Evolutionary conservation across 2,888 invertebrate species (phyloP).

Genomic region (Andrena trimmerana): DNA sequence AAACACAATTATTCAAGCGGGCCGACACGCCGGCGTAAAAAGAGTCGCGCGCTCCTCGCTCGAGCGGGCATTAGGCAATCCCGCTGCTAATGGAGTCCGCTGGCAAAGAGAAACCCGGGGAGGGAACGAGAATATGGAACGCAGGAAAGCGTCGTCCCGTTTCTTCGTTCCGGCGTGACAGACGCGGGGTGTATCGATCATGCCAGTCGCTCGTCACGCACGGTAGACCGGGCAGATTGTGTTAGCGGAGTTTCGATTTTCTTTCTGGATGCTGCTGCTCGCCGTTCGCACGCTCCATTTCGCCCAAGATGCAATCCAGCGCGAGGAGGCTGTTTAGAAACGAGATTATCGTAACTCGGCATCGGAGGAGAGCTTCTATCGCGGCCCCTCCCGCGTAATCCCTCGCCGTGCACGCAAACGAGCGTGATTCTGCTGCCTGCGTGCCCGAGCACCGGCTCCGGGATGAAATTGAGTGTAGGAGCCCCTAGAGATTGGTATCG

Average conservation of each 20-base stretch:
- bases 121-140: conserved; percentile 53
- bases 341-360: conserved; percentile 10
- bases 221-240: conserved; percentile 39
- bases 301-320: conserved; percentile 1
- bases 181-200: conserved; percentile 62
- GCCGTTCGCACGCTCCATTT: conserved; percentile 58
- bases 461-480: no score
- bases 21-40: conserved; percentile 49
- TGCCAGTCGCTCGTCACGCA: conserved; percentile 59
- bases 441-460: neutral
- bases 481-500: no score
- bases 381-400: neutral
- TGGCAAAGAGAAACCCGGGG: conserved; percentile 49
- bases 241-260: conserved; percentile 51
- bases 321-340: conserved; percentile 7
- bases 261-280: conserved; percentile 23
- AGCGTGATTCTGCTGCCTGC: neutral
- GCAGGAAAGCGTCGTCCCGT: conserved; percentile 47
- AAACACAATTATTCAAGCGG: conserved; percentile 81
- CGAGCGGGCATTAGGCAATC: conserved; percentile 73
- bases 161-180: conserved; percentile 57
- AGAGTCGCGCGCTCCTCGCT: conserved; percentile 72
- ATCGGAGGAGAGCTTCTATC: neutral
- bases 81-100: conserved; percentile 61
- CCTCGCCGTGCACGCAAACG: neutral